Percentiles rank a stretch among this genome's conserved stretches.
phyloP scores from a whole-genome alignment of 2,888 invertebrate genomes.

The Trissonchulus sp. region DNA sequence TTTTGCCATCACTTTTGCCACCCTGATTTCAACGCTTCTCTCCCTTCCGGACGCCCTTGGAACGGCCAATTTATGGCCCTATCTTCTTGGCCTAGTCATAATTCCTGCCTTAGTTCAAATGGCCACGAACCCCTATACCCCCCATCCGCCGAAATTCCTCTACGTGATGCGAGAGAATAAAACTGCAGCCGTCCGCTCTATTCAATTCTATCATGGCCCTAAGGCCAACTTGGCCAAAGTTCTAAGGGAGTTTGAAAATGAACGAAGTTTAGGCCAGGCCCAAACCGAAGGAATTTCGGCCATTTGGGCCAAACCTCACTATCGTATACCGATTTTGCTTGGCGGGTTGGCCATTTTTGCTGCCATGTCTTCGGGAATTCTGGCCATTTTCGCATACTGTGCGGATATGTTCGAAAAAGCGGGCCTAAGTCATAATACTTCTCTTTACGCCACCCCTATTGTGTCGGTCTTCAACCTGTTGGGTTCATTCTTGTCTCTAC shows the following conservation, averaged over 20 bases:
- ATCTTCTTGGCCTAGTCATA: neutral
- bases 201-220: constrained; percentile 14
- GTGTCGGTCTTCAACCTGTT: constrained; percentile 25
- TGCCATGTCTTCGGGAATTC: constrained; percentile 29
- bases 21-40: constrained; percentile 15
- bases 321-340: constrained; percentile 24
- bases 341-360: constrained; percentile 16
- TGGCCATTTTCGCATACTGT: constrained; percentile 28
- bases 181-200: constrained; percentile 2
- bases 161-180: neutral
- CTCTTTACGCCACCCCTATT: neutral
- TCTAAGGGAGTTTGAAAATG: constrained; percentile 8
- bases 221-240: constrained; percentile 9
- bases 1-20: constrained; percentile 27
- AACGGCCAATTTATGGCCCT: neutral
- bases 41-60: constrained; percentile 9
- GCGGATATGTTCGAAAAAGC: constrained; percentile 21
- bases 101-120: constrained; percentile 27
- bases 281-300: neutral
- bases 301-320: neutral
- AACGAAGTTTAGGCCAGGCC: neutral
- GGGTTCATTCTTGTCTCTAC: constrained; percentile 22
- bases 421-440: neutral
- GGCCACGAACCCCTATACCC: neutral
- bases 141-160: constrained; percentile 30